Evolutionary conservation across 1,140 invertebrate species (phyloP).

Genomic region (Atta cephalotes): DNA sequence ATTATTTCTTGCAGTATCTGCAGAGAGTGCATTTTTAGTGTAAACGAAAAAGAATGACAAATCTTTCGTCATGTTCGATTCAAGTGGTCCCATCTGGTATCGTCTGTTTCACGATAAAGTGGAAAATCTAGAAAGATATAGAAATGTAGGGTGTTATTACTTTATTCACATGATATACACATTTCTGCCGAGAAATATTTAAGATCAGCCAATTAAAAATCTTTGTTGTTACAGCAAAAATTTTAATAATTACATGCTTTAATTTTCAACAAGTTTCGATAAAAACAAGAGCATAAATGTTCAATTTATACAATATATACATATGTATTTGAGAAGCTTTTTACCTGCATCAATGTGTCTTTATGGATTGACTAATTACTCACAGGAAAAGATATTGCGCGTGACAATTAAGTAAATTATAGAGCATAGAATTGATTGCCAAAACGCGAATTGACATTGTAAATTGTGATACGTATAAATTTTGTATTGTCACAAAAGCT

Average conservation of each 20-base stretch:
- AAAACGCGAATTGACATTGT: background rate
- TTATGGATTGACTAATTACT: background rate
- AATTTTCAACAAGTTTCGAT: background rate
- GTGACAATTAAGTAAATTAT: constrained; percentile 11
- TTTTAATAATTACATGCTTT: background rate
- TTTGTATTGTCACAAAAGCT: constrained; percentile 2
- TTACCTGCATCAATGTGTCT: background rate
- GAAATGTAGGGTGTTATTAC: background rate
- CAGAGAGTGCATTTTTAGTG: constrained; percentile 12
- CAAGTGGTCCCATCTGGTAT: background rate
- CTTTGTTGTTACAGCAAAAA: background rate
- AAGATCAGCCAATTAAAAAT: background rate
- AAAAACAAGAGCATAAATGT: background rate
- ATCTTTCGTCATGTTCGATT: constrained; percentile 9
- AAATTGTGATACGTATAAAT: constrained; percentile 48
- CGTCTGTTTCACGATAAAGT: constrained; percentile 11
- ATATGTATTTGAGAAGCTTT: background rate
- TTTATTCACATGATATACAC: background rate
- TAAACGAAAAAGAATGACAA: constrained; percentile 12
- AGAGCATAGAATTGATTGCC: background rate
- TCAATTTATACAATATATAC: background rate
- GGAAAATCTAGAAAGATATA: background rate
- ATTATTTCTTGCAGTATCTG: constrained; percentile 50
- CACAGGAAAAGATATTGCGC: constrained; percentile 8
- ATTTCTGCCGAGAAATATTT: background rate